Evolutionary conservation across 1,140 invertebrate species (phyloP).

Genomic region (Hylaeus volcanicus): DNA sequence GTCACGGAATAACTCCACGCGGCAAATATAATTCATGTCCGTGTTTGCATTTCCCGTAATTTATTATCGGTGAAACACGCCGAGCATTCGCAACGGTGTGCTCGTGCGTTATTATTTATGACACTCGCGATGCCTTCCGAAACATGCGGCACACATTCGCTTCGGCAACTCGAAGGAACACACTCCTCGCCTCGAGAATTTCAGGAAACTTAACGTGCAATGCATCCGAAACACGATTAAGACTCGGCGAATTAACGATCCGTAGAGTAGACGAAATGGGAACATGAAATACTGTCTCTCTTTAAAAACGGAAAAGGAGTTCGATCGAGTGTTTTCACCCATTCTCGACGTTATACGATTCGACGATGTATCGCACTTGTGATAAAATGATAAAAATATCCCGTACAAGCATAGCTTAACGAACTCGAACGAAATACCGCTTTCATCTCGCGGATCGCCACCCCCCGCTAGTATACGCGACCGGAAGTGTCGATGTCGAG

Average conservation of each 20-base stretch:
- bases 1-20: slow-evolving; percentile 31
- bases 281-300: background rate
- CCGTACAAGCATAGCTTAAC: too few species aligned
- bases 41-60: slow-evolving; percentile 26
- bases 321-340: too few species aligned
- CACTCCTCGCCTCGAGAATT: background rate
- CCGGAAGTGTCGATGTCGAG: slow-evolving; percentile 6
- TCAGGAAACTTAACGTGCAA: background rate
- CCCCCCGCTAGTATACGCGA: background rate
- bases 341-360: too few species aligned
- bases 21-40: slow-evolving; percentile 43
- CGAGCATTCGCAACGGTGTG: slow-evolving; percentile 12
- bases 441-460: too few species aligned
- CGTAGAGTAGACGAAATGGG: background rate
- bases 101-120: slow-evolving; percentile 29
- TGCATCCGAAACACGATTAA: slow-evolving; percentile 16
- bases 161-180: slow-evolving; percentile 7
- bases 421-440: too few species aligned
- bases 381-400: too few species aligned
- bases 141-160: slow-evolving; percentile 16
- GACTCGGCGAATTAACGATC: background rate
- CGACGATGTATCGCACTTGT: too few species aligned
- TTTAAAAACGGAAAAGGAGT: background rate
- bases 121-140: slow-evolving; percentile 1
- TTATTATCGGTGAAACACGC: slow-evolving; percentile 34